These are phyloP conservation scores for Taeniopygia guttata DNA, from an alignment of 2,797 vertebrate species.

Conservation along the genomic window DNA sequence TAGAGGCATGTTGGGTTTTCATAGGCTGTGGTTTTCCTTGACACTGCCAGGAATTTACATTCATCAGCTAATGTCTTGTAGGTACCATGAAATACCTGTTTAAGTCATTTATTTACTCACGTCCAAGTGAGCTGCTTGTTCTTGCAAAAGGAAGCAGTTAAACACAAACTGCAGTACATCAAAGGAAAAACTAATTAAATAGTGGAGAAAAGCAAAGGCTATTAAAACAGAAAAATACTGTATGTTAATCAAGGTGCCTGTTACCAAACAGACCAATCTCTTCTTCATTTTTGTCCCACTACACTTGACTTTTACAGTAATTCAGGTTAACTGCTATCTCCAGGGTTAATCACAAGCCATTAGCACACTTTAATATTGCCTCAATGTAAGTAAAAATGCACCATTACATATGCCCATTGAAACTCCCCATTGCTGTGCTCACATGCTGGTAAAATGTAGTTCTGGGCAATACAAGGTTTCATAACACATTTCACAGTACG, in stretches of 20 bases:
- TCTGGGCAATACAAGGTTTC: background rate
- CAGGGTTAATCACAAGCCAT: background rate
- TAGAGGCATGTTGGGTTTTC: background rate
- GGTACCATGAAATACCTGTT: background rate
- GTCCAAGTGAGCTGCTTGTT: background rate
- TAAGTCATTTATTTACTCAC: slow-evolving; percentile 13
- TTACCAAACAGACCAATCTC: background rate
- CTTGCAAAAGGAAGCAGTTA: slow-evolving; percentile 12
- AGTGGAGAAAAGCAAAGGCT: background rate
- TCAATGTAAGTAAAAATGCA: background rate
- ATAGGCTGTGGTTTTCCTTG: background rate
- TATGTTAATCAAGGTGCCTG: background rate
- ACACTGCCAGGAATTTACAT: background rate
- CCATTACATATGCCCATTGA: background rate
- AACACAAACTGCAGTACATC: background rate
- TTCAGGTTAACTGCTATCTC: background rate
- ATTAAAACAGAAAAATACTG: background rate
- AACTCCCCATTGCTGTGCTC: background rate
- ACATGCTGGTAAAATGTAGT: background rate
- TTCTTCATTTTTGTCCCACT: background rate
- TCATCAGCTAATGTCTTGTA: background rate
- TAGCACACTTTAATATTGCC: background rate
- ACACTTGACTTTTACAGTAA: background rate
- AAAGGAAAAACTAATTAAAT: background rate
- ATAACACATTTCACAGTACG: background rate